Conservation (phyloP, 2,113 vertebrate genomes). For the Ahaetulla prasina region DNA sequence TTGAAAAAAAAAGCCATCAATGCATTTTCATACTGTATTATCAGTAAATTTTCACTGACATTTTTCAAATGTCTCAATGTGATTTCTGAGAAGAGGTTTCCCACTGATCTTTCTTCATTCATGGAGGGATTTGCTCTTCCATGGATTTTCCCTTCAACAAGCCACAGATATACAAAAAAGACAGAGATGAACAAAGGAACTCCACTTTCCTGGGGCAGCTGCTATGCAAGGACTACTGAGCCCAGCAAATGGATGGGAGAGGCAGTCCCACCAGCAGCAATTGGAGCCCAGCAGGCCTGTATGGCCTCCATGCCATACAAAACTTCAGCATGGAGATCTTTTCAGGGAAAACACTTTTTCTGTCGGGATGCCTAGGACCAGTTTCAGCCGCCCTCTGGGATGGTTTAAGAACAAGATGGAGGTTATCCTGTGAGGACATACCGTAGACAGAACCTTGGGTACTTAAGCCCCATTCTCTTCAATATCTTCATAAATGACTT, state of each 20-base stretch:
- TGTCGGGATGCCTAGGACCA: not conserved
- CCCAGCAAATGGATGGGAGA: not conserved
- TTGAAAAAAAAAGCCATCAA: not conserved
- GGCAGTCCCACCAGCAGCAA: not conserved
- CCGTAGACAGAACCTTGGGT: too few species aligned
- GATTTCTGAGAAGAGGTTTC: not conserved
- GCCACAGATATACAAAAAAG: not conserved
- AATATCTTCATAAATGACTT: too few species aligned
- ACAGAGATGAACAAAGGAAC: not conserved
- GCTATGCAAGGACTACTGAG: not conserved
- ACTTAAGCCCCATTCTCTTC: too few species aligned
- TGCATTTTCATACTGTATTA: not conserved
- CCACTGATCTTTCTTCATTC: not conserved
- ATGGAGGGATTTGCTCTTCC: not conserved
- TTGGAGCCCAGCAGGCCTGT: not conserved
- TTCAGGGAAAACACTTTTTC: not conserved
- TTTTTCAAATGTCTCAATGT: not conserved
- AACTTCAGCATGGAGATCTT: not conserved
- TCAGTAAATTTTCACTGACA: not conserved
- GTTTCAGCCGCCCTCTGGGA: not conserved
- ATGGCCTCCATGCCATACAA: not conserved
- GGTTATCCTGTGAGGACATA: not conserved
- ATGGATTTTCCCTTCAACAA: not conserved
- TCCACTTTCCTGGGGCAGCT: not conserved
- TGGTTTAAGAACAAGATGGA: not conserved